Conservation (phyloP, 2,888 invertebrate genomes). For the Cerastoderma edule region DNA sequence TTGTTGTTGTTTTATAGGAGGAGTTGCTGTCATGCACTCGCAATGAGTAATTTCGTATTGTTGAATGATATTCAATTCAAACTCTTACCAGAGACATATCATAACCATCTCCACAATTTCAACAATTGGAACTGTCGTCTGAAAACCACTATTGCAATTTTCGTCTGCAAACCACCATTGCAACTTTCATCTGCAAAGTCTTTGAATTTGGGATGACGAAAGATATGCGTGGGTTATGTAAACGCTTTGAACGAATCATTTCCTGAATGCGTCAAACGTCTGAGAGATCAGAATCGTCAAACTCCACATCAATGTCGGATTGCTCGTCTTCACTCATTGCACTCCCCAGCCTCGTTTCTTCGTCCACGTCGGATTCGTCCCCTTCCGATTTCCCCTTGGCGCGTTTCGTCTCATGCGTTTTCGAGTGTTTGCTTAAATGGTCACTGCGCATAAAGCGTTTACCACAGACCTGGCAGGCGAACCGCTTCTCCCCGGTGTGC, state of each 20-base stretch:
- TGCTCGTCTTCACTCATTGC: conserved; percentile 64
- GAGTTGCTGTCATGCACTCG: no score
- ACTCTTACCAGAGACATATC: no score
- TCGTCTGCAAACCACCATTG: no score
- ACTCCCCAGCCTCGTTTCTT: neutral
- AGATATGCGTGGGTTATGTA: neutral
- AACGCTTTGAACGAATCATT: no score
- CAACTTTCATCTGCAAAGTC: no score
- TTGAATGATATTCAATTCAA: no score
- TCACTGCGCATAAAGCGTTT: conserved; percentile 97
- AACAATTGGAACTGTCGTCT: no score
- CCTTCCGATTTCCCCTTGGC: conserved; percentile 47
- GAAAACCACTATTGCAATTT: no score
- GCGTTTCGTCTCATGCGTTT: conserved; percentile 88
- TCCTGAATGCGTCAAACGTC: conserved; percentile 44
- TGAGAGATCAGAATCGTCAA: conserved; percentile 66
- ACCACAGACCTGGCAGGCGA: conserved; percentile 92
- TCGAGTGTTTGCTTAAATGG: conserved; percentile 95
- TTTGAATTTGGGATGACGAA: neutral
- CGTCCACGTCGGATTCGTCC: conserved; percentile 42
- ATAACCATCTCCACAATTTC: no score
- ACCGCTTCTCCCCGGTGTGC: conserved; percentile 96
- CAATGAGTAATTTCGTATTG: no score
- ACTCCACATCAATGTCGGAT: conserved; percentile 72
- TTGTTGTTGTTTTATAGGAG: no score